Percentiles rank a stretch among this genome's conserved stretches.
Evolutionary conservation across 2,797 vertebrate genomes (phyloP).

Genomic region (Carapus acus): DNA sequence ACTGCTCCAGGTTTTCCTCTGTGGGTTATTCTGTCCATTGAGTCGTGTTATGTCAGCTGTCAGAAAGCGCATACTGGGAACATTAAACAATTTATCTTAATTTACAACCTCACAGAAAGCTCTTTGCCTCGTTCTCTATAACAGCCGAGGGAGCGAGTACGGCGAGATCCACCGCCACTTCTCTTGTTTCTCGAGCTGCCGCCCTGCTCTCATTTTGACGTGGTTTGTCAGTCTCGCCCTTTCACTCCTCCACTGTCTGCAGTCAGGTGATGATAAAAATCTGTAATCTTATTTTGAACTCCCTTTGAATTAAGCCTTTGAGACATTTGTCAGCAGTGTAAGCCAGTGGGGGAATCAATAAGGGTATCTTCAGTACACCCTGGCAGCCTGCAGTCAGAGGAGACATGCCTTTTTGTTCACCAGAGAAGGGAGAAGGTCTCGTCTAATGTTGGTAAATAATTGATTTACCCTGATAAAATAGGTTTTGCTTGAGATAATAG

Average conservation of each 20-base stretch:
- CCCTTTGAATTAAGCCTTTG: slow-evolving; percentile 72
- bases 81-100: slow-evolving; percentile 68
- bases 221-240: slow-evolving; percentile 34
- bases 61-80: slow-evolving; percentile 60
- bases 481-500: background rate
- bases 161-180: slow-evolving; percentile 35
- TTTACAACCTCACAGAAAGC: slow-evolving; percentile 58
- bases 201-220: slow-evolving; percentile 47
- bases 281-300: slow-evolving; percentile 74
- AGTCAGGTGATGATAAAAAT: slow-evolving; percentile 73
- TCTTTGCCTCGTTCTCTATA: slow-evolving; percentile 34
- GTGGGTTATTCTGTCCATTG: slow-evolving; percentile 31
- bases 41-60: slow-evolving; percentile 54
- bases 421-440: slow-evolving; percentile 31
- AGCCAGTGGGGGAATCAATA: slow-evolving; percentile 66
- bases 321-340: slow-evolving; percentile 71
- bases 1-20: slow-evolving; percentile 22
- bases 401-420: slow-evolving; percentile 39
- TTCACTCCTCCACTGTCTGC: slow-evolving; percentile 39
- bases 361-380: slow-evolving; percentile 64
- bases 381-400: slow-evolving; percentile 45
- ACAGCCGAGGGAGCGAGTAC: slow-evolving; percentile 39
- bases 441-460: slow-evolving; percentile 10
- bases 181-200: slow-evolving; percentile 49
- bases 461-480: slow-evolving; percentile 12